Base-by-base conservation (phyloP, 1,140 invertebrate species). In the Bombus breviceps region DNA sequence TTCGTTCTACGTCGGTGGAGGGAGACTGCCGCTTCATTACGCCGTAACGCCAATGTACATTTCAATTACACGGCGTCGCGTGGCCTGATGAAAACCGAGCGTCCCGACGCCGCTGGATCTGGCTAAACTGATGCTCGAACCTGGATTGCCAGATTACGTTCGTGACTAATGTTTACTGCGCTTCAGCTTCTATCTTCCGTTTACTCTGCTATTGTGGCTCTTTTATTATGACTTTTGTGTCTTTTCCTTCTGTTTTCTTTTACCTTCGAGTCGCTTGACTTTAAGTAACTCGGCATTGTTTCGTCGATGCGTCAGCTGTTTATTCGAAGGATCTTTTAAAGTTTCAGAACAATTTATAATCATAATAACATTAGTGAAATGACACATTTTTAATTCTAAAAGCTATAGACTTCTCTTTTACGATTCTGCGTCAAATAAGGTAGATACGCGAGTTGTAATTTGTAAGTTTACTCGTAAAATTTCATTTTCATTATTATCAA, bases 11-110 rank as follows among this genome's bases (percentile, higher is more conserved):
- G 10, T 12, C 9, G 39, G 18, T 18, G 5, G 37, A 12, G 47
- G n/a, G 59, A 66, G 39, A 3, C 34, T 77, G 43, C 62, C 37
- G 82, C 64, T 86, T 88, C 87, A 86, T 86, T 86, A 88, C 85
- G 47, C 74, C 85, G 78, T 85, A 72, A 85, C 71, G 84, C 69
- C 86, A 53, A 82, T 86, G 84, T 88, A 88, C 87, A 88, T 88
- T 88, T 88, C 84, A 88, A 88, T 88, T 88, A 86, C 79, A 86
- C 71, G n/a, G 32, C 59, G 57, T 72, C 78, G 37, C 79, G 43
- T 80, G n/a, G 78, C 57, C 66, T 88, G 86, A 86, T 88, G 84
- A 81, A 80, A 88, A 86, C 66, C 43, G 64, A 86, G 86, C 80
- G 69, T 85, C 37, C n/a, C 57, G 73, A 71, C 72, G 83, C 68